Evolutionary conservation across 2,888 invertebrate species (phyloP).

Genomic region (Subacronicta megacephala): DNA sequence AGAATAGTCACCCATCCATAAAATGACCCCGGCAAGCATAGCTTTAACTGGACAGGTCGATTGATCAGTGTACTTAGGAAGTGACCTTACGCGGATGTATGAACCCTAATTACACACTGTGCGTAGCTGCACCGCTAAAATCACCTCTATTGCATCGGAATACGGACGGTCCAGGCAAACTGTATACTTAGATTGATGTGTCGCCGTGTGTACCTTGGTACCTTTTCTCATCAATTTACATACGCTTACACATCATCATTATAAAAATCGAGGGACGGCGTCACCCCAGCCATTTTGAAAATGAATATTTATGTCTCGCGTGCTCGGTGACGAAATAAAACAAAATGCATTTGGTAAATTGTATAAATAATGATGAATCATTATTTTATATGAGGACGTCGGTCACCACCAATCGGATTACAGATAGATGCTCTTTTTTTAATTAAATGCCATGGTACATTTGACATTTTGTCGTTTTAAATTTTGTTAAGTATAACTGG

Average conservation of each 20-base stretch:
- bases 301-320: conserved; percentile 51
- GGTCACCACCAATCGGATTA: conserved; percentile 44
- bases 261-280: conserved; percentile 43
- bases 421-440: conserved; percentile 34
- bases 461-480: conserved; percentile 4
- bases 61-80: no score
- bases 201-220: conserved; percentile 31
- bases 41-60: no score
- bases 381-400: conserved; percentile 40
- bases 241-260: conserved; percentile 47
- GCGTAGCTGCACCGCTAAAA: no score
- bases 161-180: no score
- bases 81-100: conserved; percentile 1
- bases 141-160: no score
- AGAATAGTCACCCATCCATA: no score
- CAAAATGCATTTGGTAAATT: conserved; percentile 53
- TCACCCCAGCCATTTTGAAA: conserved; percentile 32
- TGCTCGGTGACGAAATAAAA: conserved; percentile 29
- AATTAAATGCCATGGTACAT: conserved; percentile 52
- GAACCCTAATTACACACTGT: conserved; percentile 40
- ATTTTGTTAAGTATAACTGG: conserved; percentile 2
- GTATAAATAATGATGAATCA: conserved; percentile 48
- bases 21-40: no score
- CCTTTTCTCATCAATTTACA: conserved; percentile 44
- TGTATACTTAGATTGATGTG: no score